Evolutionary conservation across 1,140 invertebrate genomes (phyloP).

Genomic region (Drosophila chauvacae): DNA sequence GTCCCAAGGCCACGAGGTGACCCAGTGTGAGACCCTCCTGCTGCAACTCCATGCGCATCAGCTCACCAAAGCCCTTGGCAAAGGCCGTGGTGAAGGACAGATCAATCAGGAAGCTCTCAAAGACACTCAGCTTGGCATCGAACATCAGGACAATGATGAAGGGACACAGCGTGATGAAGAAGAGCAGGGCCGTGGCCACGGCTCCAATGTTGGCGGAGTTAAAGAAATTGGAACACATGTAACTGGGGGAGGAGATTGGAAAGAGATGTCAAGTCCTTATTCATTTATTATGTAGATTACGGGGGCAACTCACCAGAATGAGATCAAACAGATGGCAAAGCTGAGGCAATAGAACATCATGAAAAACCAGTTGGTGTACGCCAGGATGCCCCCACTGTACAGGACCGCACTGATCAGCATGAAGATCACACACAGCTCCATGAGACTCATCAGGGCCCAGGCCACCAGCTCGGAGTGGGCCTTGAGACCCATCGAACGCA

Average conservation of each 20-base stretch:
- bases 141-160: slow-evolving; percentile 88
- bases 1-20: slow-evolving; percentile 80
- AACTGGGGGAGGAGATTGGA: slow-evolving; percentile 83
- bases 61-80: slow-evolving; percentile 87
- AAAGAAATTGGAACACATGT: slow-evolving; percentile 89
- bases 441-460: slow-evolving; percentile 86
- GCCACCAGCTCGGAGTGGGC: slow-evolving; percentile 87
- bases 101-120: slow-evolving; percentile 86
- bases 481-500: slow-evolving; percentile 89
- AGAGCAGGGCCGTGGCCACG: slow-evolving; percentile 87
- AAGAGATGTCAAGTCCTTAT: slow-evolving; percentile 23
- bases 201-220: slow-evolving; percentile 87
- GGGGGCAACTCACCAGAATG: slow-evolving; percentile 86
- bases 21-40: slow-evolving; percentile 83
- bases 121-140: slow-evolving; percentile 86
- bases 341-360: slow-evolving; percentile 86
- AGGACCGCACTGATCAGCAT: slow-evolving; percentile 85
- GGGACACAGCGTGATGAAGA: slow-evolving; percentile 88
- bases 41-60: slow-evolving; percentile 87
- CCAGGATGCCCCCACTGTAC: slow-evolving; percentile 86
- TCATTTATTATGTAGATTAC: too few relatives aligned
- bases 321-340: slow-evolving; percentile 86
- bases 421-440: slow-evolving; percentile 86
- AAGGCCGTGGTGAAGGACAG: slow-evolving; percentile 86
- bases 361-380: slow-evolving; percentile 86